Conservation (phyloP, 2,888 invertebrate species). For the Rhamphomyia laevipes region DNA sequence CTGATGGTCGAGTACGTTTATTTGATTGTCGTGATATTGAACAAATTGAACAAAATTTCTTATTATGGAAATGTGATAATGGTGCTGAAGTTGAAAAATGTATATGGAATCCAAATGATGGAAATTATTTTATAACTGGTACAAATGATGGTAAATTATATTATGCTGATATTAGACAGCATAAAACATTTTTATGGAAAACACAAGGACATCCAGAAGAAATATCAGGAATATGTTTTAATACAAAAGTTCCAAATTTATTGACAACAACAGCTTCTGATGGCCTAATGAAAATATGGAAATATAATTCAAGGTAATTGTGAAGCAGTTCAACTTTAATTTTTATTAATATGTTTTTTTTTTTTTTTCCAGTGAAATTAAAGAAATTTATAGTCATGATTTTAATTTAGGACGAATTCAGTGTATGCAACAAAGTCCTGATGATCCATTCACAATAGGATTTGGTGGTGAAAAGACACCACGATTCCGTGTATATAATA, state of each 20-base stretch:
- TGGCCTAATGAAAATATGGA: slow-evolving; percentile 79
- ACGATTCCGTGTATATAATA: slow-evolving; percentile 49
- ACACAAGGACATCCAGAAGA: slow-evolving; percentile 71
- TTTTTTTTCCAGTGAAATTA: slow-evolving; percentile 21
- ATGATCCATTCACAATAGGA: slow-evolving; percentile 68
- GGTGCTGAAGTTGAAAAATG: slow-evolving; percentile 75
- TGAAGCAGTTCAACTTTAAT: slow-evolving; percentile 33
- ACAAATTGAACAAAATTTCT: slow-evolving; percentile 33
- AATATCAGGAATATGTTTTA: slow-evolving; percentile 70
- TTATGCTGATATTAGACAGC: slow-evolving; percentile 61
- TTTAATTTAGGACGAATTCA: slow-evolving; percentile 60
- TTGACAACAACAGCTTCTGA: slow-evolving; percentile 71
- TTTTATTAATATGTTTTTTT: background rate
- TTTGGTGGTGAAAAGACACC: slow-evolving; percentile 77
- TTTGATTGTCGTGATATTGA: slow-evolving; percentile 76
- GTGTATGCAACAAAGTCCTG: slow-evolving; percentile 65
- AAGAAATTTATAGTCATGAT: slow-evolving; percentile 37
- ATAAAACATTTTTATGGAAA: slow-evolving; percentile 54
- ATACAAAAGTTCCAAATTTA: slow-evolving; percentile 58
- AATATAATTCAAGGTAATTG: slow-evolving; percentile 39
- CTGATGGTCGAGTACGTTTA: slow-evolving; percentile 67
- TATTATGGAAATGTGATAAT: slow-evolving; percentile 52
- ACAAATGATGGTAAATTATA: slow-evolving; percentile 55
- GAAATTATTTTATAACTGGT: slow-evolving; percentile 57
- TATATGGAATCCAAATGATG: slow-evolving; percentile 69